phyloP scores from a whole-genome alignment of 2,113 vertebrate genomes.

The Sinosuthora webbiana region DNA sequence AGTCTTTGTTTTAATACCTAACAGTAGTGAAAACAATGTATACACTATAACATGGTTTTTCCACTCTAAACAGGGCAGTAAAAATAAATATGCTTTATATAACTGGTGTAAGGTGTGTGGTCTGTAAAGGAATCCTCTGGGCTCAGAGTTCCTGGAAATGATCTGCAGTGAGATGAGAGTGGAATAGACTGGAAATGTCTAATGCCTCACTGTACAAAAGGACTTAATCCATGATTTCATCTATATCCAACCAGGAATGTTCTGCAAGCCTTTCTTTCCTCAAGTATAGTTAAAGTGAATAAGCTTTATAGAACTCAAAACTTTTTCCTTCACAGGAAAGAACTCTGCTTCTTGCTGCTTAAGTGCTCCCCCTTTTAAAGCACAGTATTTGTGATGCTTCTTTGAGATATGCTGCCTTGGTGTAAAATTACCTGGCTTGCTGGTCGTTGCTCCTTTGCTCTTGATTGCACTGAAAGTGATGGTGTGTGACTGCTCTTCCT shows the following conservation, averaged over 20 bases:
- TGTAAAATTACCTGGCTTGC: background rate
- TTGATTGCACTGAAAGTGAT: background rate
- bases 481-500: background rate
- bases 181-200: background rate
- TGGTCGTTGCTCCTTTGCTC: background rate
- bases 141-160: background rate
- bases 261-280: background rate
- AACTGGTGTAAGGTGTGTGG: background rate
- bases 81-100: background rate
- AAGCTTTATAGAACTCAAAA: background rate
- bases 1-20: background rate
- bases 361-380: background rate
- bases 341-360: background rate
- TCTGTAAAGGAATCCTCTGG: background rate
- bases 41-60: background rate
- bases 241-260: background rate
- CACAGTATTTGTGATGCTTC: background rate
- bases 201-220: background rate
- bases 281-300: background rate
- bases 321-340: background rate
- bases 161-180: background rate
- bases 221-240: background rate
- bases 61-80: background rate
- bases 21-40: background rate
- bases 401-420: background rate